Conservation (phyloP, 2,888 invertebrate species). For the Pherbina coryleti region DNA sequence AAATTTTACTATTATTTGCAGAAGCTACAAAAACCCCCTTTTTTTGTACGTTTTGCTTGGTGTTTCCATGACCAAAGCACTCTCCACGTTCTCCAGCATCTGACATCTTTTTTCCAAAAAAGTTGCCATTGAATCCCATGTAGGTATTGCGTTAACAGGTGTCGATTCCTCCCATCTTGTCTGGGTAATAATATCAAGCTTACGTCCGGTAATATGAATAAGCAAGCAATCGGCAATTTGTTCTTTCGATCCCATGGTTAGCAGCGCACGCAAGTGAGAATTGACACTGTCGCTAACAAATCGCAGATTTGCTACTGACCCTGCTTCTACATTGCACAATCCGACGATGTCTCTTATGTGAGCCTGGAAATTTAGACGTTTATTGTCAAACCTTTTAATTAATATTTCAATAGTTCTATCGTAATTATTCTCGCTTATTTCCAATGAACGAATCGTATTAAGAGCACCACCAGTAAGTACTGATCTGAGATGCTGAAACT, state of each 20-base stretch:
- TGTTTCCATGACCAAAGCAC: not conserved
- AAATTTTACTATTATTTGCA: not conserved
- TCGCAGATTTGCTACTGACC: constrained; percentile 36
- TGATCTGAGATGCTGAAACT: constrained; percentile 41
- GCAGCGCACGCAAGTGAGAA: constrained; percentile 41
- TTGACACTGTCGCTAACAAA: constrained; percentile 32
- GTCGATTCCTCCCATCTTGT: constrained; percentile 37
- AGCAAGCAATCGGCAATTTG: constrained; percentile 40
- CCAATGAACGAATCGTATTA: constrained; percentile 41
- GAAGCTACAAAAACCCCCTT: constrained; percentile 24
- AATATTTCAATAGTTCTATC: constrained; percentile 41
- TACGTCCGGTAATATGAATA: constrained; percentile 29
- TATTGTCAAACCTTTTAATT: constrained; percentile 40
- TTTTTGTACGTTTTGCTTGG: not conserved
- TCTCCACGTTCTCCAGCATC: constrained; percentile 18
- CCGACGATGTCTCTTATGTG: constrained; percentile 40
- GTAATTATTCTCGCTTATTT: constrained; percentile 42
- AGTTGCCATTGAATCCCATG: constrained; percentile 18
- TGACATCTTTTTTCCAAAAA: constrained; percentile 38
- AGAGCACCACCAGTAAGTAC: constrained; percentile 31
- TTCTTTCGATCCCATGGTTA: constrained; percentile 38
- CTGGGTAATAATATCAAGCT: constrained; percentile 34
- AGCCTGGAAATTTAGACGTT: constrained; percentile 39
- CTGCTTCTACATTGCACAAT: constrained; percentile 31
- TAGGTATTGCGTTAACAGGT: not conserved